Conservation (phyloP, 2,113 vertebrate genomes). For the Felis chaus region DNA sequence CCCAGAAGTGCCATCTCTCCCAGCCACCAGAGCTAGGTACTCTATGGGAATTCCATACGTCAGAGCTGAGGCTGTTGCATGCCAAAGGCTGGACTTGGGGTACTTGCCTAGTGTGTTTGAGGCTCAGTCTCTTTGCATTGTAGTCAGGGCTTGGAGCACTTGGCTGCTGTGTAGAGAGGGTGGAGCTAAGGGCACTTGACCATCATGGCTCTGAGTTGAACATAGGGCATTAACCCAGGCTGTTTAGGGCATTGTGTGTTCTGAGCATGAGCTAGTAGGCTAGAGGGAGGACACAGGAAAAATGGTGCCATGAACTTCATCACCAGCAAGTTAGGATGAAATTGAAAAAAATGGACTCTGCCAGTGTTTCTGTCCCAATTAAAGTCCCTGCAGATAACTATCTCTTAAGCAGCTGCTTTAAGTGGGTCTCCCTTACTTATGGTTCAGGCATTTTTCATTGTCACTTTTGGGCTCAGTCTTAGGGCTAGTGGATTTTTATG, state of each 20-base stretch:
- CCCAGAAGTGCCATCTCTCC: background rate
- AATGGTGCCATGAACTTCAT: background rate
- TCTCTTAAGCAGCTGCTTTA: background rate
- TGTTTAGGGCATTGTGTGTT: background rate
- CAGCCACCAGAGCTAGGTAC: background rate
- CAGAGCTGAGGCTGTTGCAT: background rate
- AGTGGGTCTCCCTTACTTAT: background rate
- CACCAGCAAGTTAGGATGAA: background rate
- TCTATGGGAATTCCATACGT: background rate
- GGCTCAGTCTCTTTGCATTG: background rate
- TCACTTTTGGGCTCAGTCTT: background rate
- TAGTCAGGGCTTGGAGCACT: background rate
- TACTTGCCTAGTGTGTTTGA: background rate
- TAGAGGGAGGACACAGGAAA: background rate
- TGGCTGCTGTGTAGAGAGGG: background rate
- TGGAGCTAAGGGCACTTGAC: background rate
- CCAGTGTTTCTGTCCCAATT: background rate
- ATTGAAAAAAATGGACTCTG: background rate
- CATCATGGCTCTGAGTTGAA: background rate
- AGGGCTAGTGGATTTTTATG: background rate
- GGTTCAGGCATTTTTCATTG: background rate
- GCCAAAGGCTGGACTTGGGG: background rate
- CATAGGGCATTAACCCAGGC: background rate
- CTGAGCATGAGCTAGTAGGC: background rate
- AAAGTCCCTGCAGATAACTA: background rate